These are phyloP conservation scores for Cheirogaleus major DNA, from an alignment of 2,797 vertebrate species.

Conservation along the genomic window DNA sequence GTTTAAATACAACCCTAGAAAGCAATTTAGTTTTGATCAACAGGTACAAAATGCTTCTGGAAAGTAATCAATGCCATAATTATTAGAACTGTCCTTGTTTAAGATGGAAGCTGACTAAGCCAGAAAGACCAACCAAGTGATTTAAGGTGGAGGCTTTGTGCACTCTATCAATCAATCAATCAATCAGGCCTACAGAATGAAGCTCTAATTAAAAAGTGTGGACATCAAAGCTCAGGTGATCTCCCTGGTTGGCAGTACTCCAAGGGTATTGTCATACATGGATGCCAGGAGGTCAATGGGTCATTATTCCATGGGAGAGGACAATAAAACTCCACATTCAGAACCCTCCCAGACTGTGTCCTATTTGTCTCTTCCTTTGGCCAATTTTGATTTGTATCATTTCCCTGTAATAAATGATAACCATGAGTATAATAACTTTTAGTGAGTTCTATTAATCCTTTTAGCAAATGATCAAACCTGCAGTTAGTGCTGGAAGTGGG, in stretches of 20 bases:
- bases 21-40: conserved; percentile 32
- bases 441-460: background rate
- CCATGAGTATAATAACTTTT: background rate
- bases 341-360: background rate
- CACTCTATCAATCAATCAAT: background rate
- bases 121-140: background rate
- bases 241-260: background rate
- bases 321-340: background rate
- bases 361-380: background rate
- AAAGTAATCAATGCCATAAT: background rate
- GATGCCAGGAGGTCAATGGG: background rate
- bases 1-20: background rate
- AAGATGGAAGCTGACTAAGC: background rate
- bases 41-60: background rate
- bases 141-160: background rate
- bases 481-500: background rate
- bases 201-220: background rate
- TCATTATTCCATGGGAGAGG: background rate
- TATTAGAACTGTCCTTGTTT: background rate
- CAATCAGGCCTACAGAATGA: background rate
- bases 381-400: background rate
- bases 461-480: background rate
- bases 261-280: background rate
- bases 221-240: background rate
- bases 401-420: background rate